Conservation (phyloP, 2,888 invertebrate species). For the Dichetophora obliterata region DNA sequence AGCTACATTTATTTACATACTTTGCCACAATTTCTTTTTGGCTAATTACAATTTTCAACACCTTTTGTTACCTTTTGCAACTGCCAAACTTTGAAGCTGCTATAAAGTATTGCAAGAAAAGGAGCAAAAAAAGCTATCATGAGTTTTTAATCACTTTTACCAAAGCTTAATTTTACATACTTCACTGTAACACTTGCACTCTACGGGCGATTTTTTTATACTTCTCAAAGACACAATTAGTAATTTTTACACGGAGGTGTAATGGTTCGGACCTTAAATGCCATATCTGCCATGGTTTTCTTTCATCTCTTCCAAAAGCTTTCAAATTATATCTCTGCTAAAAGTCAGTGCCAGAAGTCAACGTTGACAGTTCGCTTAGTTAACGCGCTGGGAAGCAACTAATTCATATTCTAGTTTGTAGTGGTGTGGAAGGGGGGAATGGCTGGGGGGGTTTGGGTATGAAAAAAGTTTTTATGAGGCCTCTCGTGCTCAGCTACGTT, state of each 20-base stretch:
- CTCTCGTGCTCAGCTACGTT: not conserved
- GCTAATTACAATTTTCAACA: constrained; percentile 7
- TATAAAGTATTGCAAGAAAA: not conserved
- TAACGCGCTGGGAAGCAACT: not conserved
- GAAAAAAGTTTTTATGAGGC: not conserved
- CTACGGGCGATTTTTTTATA: too few species aligned
- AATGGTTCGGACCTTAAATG: too few species aligned
- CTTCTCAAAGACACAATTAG: too few species aligned
- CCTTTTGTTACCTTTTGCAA: not conserved
- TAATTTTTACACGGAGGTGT: too few species aligned
- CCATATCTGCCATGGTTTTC: too few species aligned
- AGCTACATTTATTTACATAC: not conserved
- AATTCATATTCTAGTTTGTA: too few species aligned
- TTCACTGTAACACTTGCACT: too few species aligned
- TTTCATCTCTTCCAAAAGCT: too few species aligned
- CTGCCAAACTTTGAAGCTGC: not conserved
- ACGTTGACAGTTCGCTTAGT: not conserved
- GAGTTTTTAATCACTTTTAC: constrained; percentile 6
- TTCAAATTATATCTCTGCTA: not conserved
- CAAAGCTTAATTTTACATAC: too few species aligned
- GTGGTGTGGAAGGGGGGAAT: too few species aligned
- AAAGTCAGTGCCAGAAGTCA: not conserved
- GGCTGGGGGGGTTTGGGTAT: too few species aligned
- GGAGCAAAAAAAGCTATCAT: not conserved
- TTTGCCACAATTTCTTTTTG: not conserved